Percentiles rank a stretch among this genome's conserved stretches.
These are phyloP conservation scores for Eudemis profundana DNA, from an alignment of 2,888 invertebrate genomes.

Conservation along the genomic window DNA sequence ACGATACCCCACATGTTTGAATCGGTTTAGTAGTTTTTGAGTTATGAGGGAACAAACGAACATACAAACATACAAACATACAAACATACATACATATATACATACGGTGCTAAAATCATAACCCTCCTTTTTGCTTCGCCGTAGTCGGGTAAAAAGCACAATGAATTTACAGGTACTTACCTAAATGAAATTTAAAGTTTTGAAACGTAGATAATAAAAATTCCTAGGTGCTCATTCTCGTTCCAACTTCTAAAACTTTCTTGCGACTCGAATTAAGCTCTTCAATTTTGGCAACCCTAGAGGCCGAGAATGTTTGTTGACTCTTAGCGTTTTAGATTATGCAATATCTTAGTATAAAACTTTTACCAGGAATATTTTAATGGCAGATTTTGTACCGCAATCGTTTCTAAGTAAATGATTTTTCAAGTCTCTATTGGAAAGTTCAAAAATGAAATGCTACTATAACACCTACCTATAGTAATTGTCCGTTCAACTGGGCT, in stretches of 20 bases:
- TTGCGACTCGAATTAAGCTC: conserved; percentile 21
- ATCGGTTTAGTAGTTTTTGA: too few species aligned
- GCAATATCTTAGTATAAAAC: conserved; percentile 1
- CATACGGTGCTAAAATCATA: too few species aligned
- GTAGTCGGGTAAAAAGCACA: too few species aligned
- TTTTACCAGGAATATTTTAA: conserved; percentile 5
- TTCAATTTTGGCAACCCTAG: conserved; percentile 31
- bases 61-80: too few species aligned
- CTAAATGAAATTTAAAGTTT: conserved; percentile 9
- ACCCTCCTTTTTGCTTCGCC: too few species aligned
- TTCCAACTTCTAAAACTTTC: conserved; percentile 25
- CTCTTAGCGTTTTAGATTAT: conserved; percentile 25
- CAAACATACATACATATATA: too few species aligned
- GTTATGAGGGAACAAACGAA: too few species aligned
- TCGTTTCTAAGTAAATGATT: too few species aligned
- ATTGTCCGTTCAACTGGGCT: too few species aligned
- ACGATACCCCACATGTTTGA: too few species aligned
- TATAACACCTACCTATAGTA: neutral
- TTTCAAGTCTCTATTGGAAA: too few species aligned
- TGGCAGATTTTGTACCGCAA: neutral
- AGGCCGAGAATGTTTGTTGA: conserved; percentile 23
- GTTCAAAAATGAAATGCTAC: too few species aligned
- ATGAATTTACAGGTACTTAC: neutral
- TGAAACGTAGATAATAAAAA: conserved; percentile 21
- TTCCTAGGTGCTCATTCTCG: conserved; percentile 16